phyloP scores from a whole-genome alignment of 2,113 vertebrate genomes.

The Mesitornis unicolor region DNA sequence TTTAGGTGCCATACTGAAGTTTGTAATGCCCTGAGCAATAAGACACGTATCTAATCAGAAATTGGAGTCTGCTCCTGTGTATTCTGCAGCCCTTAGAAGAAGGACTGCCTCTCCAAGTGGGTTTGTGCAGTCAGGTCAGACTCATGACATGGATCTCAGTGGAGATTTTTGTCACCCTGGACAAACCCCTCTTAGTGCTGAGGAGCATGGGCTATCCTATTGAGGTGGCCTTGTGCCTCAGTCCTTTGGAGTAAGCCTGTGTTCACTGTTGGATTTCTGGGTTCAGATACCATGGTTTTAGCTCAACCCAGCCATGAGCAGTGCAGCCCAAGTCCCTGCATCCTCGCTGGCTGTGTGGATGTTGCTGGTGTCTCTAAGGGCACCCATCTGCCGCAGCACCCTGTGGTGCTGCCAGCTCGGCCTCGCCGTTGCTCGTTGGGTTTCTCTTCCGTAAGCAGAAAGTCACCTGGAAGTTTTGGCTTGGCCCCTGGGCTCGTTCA shows the following conservation, averaged over 20 bases:
- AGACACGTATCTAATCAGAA: background rate
- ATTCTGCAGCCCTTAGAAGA: background rate
- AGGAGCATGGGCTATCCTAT: background rate
- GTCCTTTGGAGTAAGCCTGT: background rate
- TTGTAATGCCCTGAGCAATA: background rate
- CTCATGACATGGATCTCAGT: background rate
- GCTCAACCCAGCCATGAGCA: background rate
- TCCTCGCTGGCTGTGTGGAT: background rate
- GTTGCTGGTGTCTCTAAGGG: background rate
- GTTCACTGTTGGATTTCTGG: background rate
- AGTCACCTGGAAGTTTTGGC: background rate
- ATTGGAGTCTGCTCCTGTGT: background rate
- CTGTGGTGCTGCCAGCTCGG: background rate
- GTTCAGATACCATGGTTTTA: background rate
- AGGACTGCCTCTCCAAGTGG: background rate
- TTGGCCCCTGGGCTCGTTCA: background rate
- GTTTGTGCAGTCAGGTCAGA: background rate
- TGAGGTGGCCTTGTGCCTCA: background rate
- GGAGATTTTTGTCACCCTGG: background rate
- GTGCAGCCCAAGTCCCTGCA: background rate
- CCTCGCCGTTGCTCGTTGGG: background rate
- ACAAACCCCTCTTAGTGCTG: background rate
- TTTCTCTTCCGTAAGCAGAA: conserved; percentile 16
- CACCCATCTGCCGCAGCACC: background rate
- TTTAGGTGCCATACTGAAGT: background rate